Evolutionary conservation across 2,113 vertebrate genomes (phyloP).

Genomic region (Grantiella picta): DNA sequence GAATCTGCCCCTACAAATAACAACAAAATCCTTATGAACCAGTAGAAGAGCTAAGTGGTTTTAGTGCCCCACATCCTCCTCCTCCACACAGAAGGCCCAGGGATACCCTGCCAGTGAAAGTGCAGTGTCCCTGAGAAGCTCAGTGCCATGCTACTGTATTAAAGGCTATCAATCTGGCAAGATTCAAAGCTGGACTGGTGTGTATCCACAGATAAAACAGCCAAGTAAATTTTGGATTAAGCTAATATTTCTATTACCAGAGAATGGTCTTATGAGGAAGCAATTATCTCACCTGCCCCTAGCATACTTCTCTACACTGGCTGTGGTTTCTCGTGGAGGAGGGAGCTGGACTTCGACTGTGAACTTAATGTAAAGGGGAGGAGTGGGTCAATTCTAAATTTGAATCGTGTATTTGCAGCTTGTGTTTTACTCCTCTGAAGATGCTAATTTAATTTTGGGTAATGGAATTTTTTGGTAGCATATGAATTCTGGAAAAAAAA

Average conservation of each 20-base stretch:
- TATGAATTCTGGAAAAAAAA: not conserved
- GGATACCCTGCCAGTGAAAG: not conserved
- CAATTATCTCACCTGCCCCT: not conserved
- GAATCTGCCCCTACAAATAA: not conserved
- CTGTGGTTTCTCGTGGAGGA: not conserved
- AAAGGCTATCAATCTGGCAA: not conserved
- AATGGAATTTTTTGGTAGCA: not conserved
- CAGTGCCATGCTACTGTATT: not conserved
- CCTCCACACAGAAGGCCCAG: not conserved
- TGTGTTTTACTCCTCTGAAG: not conserved
- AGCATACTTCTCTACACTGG: accelerated
- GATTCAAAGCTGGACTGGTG: not conserved
- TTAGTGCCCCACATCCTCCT: not conserved
- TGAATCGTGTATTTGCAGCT: not conserved
- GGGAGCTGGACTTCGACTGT: not conserved
- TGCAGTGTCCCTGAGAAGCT: not conserved
- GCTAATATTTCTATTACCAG: not conserved
- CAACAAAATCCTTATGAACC: not conserved
- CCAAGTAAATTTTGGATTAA: not conserved
- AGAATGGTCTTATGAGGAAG: not conserved
- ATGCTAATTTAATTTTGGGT: not conserved
- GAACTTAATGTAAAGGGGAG: not conserved
- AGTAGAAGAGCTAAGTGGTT: not conserved
- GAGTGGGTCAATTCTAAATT: not conserved
- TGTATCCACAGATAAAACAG: not conserved